Evolutionary conservation across 2,888 invertebrate species (phyloP).

Genomic region (Ochropacha duplaris): DNA sequence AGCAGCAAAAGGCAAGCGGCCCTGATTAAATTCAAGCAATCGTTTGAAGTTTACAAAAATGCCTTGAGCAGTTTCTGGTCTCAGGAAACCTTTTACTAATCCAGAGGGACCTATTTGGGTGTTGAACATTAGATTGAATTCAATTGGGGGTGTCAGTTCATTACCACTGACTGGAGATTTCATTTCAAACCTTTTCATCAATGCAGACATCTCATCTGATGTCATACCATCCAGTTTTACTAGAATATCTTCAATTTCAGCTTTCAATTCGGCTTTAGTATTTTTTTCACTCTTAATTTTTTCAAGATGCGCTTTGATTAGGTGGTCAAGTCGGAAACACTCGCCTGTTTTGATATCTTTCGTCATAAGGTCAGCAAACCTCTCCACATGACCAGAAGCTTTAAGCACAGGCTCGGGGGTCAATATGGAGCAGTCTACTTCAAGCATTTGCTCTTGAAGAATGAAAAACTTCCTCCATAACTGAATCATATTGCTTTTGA

Average conservation of each 20-base stretch:
- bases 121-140: slow-evolving; percentile 99
- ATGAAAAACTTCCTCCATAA: slow-evolving; percentile 98
- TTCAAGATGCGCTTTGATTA: slow-evolving; percentile 97
- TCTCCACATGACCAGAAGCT: slow-evolving; percentile 99
- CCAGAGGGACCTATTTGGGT: slow-evolving; percentile 99
- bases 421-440: slow-evolving; percentile 98
- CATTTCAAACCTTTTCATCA: slow-evolving; percentile 94
- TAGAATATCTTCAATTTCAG: slow-evolving; percentile 90
- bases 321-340: slow-evolving; percentile 98
- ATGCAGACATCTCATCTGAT: slow-evolving; percentile 92
- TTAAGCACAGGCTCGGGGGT: slow-evolving; percentile 98
- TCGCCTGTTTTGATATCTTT: slow-evolving; percentile 98
- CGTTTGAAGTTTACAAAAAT: slow-evolving; percentile 99
- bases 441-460: slow-evolving; percentile 98
- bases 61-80: slow-evolving; percentile 99
- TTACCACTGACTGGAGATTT: slow-evolving; percentile 98
- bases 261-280: slow-evolving; percentile 86
- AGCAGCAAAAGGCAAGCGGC: slow-evolving; percentile 97
- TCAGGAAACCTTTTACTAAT: slow-evolving; percentile 94
- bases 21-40: slow-evolving; percentile 98
- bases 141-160: slow-evolving; percentile 96
- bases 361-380: slow-evolving; percentile 99
- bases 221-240: slow-evolving; percentile 96
- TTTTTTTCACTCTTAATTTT: slow-evolving; percentile 94
- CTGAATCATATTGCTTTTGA: slow-evolving; percentile 96